Base-by-base conservation (phyloP, 2,888 invertebrate species). In the Stictocephala bisonia region DNA sequence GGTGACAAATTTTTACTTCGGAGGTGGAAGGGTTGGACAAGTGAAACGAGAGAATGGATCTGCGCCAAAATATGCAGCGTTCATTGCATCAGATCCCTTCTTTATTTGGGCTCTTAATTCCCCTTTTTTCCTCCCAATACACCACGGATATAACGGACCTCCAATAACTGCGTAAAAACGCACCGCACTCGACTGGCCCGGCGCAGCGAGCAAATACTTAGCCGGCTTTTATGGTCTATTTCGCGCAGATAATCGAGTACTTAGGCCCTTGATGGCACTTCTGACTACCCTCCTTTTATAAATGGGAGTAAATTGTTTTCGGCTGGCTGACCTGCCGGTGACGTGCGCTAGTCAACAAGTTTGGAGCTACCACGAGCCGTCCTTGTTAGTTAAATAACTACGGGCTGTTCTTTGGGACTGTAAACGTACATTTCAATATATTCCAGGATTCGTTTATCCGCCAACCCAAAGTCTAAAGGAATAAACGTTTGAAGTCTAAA, bases 171-270 rank as follows among this genome's bases (percentile, higher is more conserved):
- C 22, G 35, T n/a, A 60, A 60, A 60, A 60, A 35, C 40, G 22
- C 35, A 35, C 13, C 31, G 35, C 60, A 60, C 60, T 60, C 60
- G 60, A 60, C 60, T 9, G 40, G 60, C 22, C 40, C 60, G 20
- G 60, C 60, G 22, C 40, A 60, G 40, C 60, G 60, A 60, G 40
- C 60, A 40, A 35, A 60, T 60, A 60, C 40, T 60, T 60, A 60
- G 60, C 18, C 35, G 22, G 60, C 31, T 77, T 77, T 77, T 77
- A 77, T 77, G 68, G 77, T 56, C 77, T 75, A 77, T 77, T 77
- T 68, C 68, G 72, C 67, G 35, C 40, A 27, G 64, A 44, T 74
- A 74, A 74, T 74, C 67, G 60, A 44, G 74, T 71, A 70, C 71
- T 74, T 74, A 74, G 67, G 56, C 50, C 73, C 29, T 64, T 35